Percentiles rank a stretch among this genome's conserved stretches.
Conservation (phyloP, 2,113 vertebrate species). For the Tupaia chinensis region DNA sequence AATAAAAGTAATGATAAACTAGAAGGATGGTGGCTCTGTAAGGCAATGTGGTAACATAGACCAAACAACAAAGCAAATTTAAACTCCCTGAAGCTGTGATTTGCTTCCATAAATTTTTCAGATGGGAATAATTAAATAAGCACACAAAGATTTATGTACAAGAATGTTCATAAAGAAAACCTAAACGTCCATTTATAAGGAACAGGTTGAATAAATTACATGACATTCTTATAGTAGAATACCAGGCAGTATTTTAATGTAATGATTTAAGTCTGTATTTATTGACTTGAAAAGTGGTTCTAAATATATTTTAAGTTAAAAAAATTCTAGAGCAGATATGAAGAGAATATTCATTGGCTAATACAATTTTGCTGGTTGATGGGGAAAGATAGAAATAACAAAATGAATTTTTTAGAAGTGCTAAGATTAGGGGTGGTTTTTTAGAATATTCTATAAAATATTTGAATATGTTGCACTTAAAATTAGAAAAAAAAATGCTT, state of each 20-base stretch:
- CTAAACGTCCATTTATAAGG: background rate
- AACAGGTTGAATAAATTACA: background rate
- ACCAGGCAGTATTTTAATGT: background rate
- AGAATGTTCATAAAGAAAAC: background rate
- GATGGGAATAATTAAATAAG: conserved; percentile 23
- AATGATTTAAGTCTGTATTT: background rate
- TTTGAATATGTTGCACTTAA: background rate
- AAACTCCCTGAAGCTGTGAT: background rate
- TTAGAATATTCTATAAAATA: background rate
- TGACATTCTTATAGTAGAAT: background rate
- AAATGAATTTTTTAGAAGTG: background rate
- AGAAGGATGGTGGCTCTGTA: background rate
- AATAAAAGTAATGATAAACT: background rate
- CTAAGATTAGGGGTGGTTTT: background rate
- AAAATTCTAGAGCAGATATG: background rate
- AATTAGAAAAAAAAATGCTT: background rate
- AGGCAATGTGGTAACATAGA: background rate
- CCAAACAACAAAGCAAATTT: background rate
- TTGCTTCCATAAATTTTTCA: conserved; percentile 9
- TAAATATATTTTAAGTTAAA: conserved; percentile 5
- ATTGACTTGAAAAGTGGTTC: background rate
- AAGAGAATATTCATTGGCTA: background rate
- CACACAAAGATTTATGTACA: background rate
- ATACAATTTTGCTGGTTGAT: background rate
- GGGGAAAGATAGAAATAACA: background rate